Evolutionary conservation across 2,113 vertebrate genomes (phyloP), one percentile per base, ranked within the genome.

Genomic region (Phylloscopus trochiloides): DNA sequence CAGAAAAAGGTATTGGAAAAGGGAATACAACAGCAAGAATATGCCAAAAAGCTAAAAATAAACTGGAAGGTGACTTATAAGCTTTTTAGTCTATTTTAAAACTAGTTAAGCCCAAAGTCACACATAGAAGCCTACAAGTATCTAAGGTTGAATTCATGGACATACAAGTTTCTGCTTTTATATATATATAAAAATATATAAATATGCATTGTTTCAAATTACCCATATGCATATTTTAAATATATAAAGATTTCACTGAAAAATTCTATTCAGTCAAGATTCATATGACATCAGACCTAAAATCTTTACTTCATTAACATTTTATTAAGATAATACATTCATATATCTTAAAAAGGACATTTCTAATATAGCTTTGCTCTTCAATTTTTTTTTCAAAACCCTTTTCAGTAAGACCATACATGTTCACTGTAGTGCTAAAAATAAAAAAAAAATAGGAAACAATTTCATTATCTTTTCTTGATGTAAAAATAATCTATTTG

Each of bases 21-120:
- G 82, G 17, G 61, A 95, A 92, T 62, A 66, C 3, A 92, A 43
- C 63, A 88, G 10, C 42, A 92, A 28, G 14, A 48, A 62, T 93
- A 31, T 90, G 74, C 52, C 73, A 89, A 82, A 82, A 93, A 86
- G n/a, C 12, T 28, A 94, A 94, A 97, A 97, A 95, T 74, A 93
- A 72, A 21, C 7, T 94, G 52, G 26, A 96, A 96, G 65, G 38
- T 94, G 86, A 90, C 77, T 80, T 95, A 65, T 3, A 94, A 90
- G 25, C 5, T 67, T 91, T 80, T 71, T 20, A 45, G 5, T 63
- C 32, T 67, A 34, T 81, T 91, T 91, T 62, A 24, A 73, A 94
- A 48, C 52, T 80, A 38, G 47, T 59, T 86, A 96, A 95, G n/a
- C 12, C 21, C n/a, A 24, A 31, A 79, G 38, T 76, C 82, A 62